Conservation (phyloP, 2,797 vertebrate species). For the Eulemur albifrons region DNA sequence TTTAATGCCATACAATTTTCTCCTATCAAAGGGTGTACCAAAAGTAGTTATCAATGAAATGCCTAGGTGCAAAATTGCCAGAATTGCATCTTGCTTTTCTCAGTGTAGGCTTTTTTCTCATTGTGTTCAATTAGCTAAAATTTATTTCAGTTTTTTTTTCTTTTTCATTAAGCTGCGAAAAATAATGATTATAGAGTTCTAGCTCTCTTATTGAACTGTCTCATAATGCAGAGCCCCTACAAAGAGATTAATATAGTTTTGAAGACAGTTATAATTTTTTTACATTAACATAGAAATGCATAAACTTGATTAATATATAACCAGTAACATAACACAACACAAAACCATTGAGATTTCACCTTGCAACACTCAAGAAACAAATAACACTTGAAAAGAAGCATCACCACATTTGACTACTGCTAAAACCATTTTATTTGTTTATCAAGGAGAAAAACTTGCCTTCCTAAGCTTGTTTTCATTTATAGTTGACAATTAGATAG, state of each 20-base stretch:
- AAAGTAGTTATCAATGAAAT: not conserved
- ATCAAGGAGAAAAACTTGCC: not conserved
- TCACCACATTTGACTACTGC: not conserved
- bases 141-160: conserved; percentile 12
- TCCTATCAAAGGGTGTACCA: not conserved
- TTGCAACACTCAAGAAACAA: not conserved
- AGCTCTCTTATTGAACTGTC: not conserved
- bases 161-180: not conserved
- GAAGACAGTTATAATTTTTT: not conserved
- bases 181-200: not conserved
- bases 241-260: not conserved
- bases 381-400: not conserved
- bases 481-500: not conserved
- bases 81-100: not conserved
- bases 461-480: not conserved
- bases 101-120: not conserved
- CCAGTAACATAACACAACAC: not conserved
- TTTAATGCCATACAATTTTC: not conserved
- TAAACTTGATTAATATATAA: not conserved
- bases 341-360: not conserved
- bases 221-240: not conserved
- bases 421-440: not conserved
- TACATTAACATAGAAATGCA: not conserved
- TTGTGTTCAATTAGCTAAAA: conserved; percentile 26
- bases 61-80: not conserved